phyloP scores from a whole-genome alignment of 2,797 vertebrate genomes.

The Scyliorhinus canicula region DNA sequence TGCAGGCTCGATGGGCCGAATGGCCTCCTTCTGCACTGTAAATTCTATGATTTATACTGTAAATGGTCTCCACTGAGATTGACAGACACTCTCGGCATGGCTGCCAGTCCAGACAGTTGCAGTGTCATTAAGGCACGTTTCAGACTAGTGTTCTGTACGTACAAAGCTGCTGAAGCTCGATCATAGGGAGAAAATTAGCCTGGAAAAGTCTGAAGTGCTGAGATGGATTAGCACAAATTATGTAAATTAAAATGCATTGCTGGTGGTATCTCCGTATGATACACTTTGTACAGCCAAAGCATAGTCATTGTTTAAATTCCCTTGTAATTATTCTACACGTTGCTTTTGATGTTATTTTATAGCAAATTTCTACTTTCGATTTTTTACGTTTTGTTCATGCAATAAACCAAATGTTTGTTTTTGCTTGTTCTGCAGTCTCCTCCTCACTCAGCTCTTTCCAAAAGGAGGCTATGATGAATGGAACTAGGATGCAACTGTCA shows the following conservation, averaged over 20 bases:
- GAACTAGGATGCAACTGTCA: too few species aligned
- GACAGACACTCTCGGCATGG: neutral
- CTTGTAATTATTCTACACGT: neutral
- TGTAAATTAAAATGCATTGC: neutral
- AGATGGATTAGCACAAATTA: neutral
- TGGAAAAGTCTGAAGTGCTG: neutral
- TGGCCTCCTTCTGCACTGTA: too few species aligned
- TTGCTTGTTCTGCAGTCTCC: conserved; percentile 4
- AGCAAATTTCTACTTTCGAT: conserved; percentile 19
- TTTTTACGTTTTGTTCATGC: conserved; percentile 22
- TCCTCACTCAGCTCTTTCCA: neutral
- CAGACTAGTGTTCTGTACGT: neutral
- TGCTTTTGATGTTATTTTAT: conserved; percentile 32
- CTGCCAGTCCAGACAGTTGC: neutral
- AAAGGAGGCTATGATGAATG: neutral
- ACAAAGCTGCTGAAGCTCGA: neutral
- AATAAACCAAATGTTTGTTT: conserved; percentile 33
- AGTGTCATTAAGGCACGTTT: neutral
- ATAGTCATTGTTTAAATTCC: neutral
- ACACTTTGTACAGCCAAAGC: conserved; percentile 1
- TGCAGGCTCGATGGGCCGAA: too few species aligned
- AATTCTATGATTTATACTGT: too few species aligned
- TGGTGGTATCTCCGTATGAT: neutral
- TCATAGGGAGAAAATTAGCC: neutral
- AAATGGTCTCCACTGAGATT: neutral